Base-by-base conservation (phyloP, 2,113 vertebrate genomes). In the Caranx ignobilis region DNA sequence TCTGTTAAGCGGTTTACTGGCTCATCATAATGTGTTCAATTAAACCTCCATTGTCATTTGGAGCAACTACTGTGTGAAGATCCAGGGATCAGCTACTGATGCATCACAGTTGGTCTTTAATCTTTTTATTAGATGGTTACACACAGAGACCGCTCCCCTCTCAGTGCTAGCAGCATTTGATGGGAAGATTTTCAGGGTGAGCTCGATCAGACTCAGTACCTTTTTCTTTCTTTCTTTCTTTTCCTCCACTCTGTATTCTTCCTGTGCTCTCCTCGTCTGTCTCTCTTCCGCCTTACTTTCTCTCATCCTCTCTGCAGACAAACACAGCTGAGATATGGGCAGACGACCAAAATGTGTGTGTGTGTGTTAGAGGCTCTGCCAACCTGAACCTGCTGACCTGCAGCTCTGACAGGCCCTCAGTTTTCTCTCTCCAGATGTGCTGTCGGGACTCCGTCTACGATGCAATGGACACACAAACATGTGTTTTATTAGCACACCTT, bases 311-410 rank as follows among this genome's bases (percentile, higher is more conserved):
- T 71, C 56, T 6, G 59, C 64, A 79, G 57, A 54, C 32, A 52
- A 52, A 60, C 67, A 72, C 79, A 77, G 79, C 87, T 76, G 56
- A 83, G 54, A 57, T 37, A 6, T 10, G 31, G 73, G 48, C 56
- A 72, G 11, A 56, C 7, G 5, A 35, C 56, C 56, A 76, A 54
- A 69, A 10, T 70, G 69, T 69, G 43, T 59, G 48, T 82, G 48
- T 78, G 48, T 64, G 60, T 59, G 34, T 56, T 16, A 3, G 39
- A 69, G 73, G 52, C 61, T 55, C 13, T 83, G 83, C 83, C 83
- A 90, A 62, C 50, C 57, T 39, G 81, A 90, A 88, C 81, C 31
- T 37, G 39, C 67, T 87, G 85, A 81, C 78, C 85, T 57, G 56
- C 65, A 59, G 48, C 65, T 78, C 55, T 48, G 55, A 11, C 79